Evolutionary conservation across 2,888 invertebrate genomes (phyloP).

Genomic region (Suillia variegata): DNA sequence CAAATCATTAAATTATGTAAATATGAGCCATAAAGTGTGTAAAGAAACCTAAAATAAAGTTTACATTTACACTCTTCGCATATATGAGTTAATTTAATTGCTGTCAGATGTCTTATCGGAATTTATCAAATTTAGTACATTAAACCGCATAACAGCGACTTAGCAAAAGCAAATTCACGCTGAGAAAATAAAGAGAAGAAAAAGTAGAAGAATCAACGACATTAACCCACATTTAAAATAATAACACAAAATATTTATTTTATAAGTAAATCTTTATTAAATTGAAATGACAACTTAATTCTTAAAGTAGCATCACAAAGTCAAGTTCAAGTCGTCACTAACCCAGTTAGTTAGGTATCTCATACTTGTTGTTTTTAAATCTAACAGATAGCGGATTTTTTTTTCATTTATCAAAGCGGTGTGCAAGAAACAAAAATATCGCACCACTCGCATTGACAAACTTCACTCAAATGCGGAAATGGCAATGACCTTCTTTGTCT

Average conservation of each 20-base stretch:
- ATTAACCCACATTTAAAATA: slow-evolving; percentile 30
- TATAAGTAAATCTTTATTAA: slow-evolving; percentile 40
- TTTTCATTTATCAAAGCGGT: not conserved
- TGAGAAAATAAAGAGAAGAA: no score
- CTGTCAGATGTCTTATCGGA: no score
- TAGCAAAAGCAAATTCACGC: no score
- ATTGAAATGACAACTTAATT: not conserved
- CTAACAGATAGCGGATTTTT: not conserved
- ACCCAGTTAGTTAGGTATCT: slow-evolving; percentile 5
- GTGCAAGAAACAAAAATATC: not conserved
- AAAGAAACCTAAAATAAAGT: no score
- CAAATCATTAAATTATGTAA: no score
- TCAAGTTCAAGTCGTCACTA: not conserved
- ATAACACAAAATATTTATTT: slow-evolving; percentile 21
- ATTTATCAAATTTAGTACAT: no score
- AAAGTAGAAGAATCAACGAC: slow-evolving; percentile 17
- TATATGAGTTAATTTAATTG: no score
- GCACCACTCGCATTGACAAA: not conserved
- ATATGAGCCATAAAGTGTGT: no score
- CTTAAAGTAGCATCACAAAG: not conserved
- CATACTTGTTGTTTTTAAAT: not conserved
- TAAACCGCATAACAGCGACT: no score
- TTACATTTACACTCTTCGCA: no score
- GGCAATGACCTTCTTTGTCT: not conserved
- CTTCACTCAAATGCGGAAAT: not conserved